These are phyloP conservation scores for Lutjanus campechanus DNA, from an alignment of 2,797 vertebrate species.

Conservation along the genomic window DNA sequence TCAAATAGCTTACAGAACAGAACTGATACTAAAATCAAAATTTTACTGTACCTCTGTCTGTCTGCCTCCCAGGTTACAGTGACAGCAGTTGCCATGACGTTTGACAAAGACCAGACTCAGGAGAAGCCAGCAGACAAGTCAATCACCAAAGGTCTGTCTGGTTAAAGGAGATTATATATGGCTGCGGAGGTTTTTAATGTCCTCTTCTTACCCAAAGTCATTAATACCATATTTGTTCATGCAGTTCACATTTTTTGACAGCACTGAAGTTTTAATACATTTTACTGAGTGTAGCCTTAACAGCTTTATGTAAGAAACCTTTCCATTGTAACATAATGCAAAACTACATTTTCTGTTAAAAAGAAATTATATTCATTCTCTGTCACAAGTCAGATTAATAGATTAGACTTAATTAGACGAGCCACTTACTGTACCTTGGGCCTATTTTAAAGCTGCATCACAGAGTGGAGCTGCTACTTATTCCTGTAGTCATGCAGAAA, in stretches of 20 bases:
- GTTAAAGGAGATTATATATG: not conserved
- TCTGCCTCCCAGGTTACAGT: conserved; percentile 89
- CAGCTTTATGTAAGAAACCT: not conserved
- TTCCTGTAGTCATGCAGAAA: not conserved
- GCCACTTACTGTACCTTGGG: not conserved
- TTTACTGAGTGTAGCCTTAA: not conserved
- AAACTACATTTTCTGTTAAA: not conserved
- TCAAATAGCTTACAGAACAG: not conserved
- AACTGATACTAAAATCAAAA: not conserved
- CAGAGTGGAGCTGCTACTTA: not conserved
- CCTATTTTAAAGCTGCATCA: not conserved
- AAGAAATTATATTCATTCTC: not conserved
- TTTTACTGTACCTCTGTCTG: not conserved
- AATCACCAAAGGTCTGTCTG: conserved; percentile 88
- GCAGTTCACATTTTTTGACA: not conserved
- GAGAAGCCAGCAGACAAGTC: conserved; percentile 89
- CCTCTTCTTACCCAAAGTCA: not conserved
- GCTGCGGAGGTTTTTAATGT: not conserved
- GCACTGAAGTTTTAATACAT: not conserved
- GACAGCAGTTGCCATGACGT: conserved; percentile 97
- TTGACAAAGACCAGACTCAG: conserved; percentile 92
- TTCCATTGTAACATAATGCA: not conserved
- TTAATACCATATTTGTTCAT: not conserved
- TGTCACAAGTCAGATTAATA: not conserved
- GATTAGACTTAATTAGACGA: not conserved